These are phyloP conservation scores for Rhinolophus sinicus DNA, from an alignment of 2,113 vertebrate genomes.

Conservation along the genomic window DNA sequence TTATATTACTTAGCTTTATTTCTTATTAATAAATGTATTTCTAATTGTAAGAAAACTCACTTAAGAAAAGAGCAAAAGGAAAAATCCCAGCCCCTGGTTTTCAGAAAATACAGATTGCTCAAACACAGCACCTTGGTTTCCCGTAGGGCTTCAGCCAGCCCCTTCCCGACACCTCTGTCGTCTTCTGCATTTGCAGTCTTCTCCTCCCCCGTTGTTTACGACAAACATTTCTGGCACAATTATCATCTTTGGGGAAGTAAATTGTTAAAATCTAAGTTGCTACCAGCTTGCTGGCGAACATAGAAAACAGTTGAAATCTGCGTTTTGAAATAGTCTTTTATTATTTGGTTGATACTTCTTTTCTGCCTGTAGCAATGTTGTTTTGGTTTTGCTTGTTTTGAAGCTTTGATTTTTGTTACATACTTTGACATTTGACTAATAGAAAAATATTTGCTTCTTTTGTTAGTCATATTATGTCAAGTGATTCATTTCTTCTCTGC, in stretches of 20 bases:
- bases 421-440: constrained; percentile 73
- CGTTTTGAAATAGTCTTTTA: constrained; percentile 27
- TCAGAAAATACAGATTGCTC: not conserved
- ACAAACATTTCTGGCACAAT: constrained; percentile 26
- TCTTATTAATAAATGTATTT: not conserved
- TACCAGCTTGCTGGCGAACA: not conserved
- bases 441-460: constrained; percentile 64
- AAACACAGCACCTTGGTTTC: not conserved
- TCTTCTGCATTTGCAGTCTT: not conserved
- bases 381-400: constrained; percentile 46
- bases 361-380: constrained; percentile 27
- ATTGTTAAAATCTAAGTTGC: constrained; percentile 20
- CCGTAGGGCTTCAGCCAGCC: not conserved
- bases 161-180: not conserved
- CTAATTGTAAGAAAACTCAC: not conserved
- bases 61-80: not conserved
- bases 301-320: not conserved
- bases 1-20: not conserved
- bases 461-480: constrained; percentile 66
- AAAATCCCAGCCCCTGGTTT: not conserved
- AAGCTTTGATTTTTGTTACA: constrained; percentile 51
- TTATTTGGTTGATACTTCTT: constrained; percentile 24
- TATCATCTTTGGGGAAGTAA: constrained; percentile 42
- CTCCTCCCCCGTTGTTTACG: not conserved
- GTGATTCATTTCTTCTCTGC: constrained; percentile 65